Base-by-base conservation (phyloP, 2,113 vertebrate species). In the Sinocyclocheilus maitianheensis region DNA sequence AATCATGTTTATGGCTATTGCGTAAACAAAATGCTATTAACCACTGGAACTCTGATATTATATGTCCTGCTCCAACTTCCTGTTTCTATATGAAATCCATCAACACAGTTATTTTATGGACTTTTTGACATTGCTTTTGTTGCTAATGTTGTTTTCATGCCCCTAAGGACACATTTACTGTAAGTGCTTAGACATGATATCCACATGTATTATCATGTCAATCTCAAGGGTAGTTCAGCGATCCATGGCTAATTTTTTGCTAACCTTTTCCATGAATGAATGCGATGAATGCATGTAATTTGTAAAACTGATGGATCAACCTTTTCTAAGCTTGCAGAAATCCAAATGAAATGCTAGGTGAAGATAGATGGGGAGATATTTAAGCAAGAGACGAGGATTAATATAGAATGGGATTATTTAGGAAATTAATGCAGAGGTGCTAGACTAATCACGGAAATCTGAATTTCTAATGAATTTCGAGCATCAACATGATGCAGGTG, bases 401-500 rank as follows among this genome's bases (percentile, higher is more conserved):
- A 85, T 78, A 53, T 77, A 77, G 77, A 84, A 86, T 60, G 37
- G 34, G 62, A 86, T 62, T 71, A 84, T 30, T 84, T 84, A 37
- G 69, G 16, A 71, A 88, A 86, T 88, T 37, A 67, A 84, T 84
- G 63, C 77, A 11, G 60, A 87, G 34, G 81, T 74, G 81, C 48
- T 69, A 63, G 74, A 81, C 58, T 71, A 86, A 89, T 81, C 85
- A 77, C 51, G 22, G 74, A 48, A 58, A 84, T 89, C 51, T 77
- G 85, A 84, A 84, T 81, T 82, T 87, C 24, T 87, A 84, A 89
- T 86, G 48, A 84, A 53, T 85, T 87, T 55, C 5, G 26, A 20
- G 60, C 82, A 40, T 72, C 72, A 84, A 78, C 85, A 81, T 43
- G 85, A 82, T 55, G 53, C 85, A 89, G 85, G 40, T 82, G 83